Percentiles rank a stretch among this genome's conserved stretches.
phyloP scores from a whole-genome alignment of 2,797 vertebrate species.

The Agapornis canus region DNA sequence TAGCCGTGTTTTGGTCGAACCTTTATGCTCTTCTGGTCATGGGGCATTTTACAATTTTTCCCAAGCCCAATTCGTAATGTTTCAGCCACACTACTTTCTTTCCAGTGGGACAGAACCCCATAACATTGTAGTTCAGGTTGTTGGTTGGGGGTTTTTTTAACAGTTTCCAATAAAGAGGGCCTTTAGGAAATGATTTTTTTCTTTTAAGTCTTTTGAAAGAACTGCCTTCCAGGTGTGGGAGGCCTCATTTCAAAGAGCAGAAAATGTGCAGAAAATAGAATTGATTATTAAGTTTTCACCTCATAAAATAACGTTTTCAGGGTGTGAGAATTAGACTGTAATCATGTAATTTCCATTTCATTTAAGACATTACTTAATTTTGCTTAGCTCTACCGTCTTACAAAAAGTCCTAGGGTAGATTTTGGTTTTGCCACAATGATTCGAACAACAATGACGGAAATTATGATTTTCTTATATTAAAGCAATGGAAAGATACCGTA shows the following conservation, averaged over 20 bases:
- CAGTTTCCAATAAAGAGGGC: conserved; percentile 29
- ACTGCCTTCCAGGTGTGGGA: conserved; percentile 41
- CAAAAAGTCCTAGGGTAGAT: conserved; percentile 26
- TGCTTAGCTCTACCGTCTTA: background rate
- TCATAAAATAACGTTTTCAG: conserved; percentile 39
- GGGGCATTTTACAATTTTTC: conserved; percentile 39
- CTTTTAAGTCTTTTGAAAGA: conserved; percentile 27
- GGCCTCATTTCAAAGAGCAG: conserved; percentile 5
- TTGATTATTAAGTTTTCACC: conserved; percentile 26
- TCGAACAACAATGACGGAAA: conserved; percentile 54
- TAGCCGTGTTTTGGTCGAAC: conserved; percentile 42
- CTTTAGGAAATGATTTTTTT: background rate
- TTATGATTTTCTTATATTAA: conserved; percentile 57
- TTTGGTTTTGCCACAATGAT: conserved; percentile 76
- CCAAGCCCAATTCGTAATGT: conserved; percentile 22
- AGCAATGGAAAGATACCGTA: conserved; percentile 60
- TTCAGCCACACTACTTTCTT: conserved; percentile 1
- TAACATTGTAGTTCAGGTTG: background rate
- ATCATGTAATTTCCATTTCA: conserved; percentile 11
- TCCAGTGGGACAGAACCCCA: background rate
- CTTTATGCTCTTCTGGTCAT: conserved; percentile 27
- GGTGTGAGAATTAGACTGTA: conserved; percentile 25
- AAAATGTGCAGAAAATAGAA: conserved; percentile 13
- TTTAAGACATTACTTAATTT: conserved; percentile 1
- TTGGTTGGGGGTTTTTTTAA: background rate